phyloP scores from a whole-genome alignment of 2,797 vertebrate genomes.

The Paratrypauchen microcephalus region DNA sequence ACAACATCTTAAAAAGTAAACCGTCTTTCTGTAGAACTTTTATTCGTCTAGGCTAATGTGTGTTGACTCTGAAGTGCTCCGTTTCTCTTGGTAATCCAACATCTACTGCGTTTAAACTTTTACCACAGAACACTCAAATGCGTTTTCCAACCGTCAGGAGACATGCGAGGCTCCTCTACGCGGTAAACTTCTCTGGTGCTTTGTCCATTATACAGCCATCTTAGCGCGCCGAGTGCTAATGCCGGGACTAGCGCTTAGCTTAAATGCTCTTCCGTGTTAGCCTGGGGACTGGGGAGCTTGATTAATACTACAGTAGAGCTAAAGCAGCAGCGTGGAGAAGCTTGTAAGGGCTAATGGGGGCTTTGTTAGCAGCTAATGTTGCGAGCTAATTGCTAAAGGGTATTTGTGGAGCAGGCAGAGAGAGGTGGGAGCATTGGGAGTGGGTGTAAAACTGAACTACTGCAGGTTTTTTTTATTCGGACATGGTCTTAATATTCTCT shows the following conservation, averaged over 20 bases:
- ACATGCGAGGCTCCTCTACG: conserved; percentile 24
- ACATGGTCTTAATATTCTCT: conserved; percentile 46
- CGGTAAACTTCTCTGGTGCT: conserved; percentile 11
- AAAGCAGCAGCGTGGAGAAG: conserved; percentile 50
- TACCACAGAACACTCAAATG: conserved; percentile 15
- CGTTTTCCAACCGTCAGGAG: conserved; percentile 40
- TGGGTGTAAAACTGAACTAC: conserved; percentile 47
- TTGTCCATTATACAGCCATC: conserved; percentile 62
- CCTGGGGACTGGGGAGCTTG: conserved; percentile 50
- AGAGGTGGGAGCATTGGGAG: conserved; percentile 52
- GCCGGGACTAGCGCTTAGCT: conserved; percentile 45
- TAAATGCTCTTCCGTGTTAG: conserved; percentile 69
- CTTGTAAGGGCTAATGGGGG: conserved; percentile 60
- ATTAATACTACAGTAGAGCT: conserved; percentile 69
- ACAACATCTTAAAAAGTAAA: not conserved
- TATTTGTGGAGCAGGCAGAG: conserved; percentile 31
- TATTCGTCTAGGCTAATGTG: not conserved
- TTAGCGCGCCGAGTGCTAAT: conserved; percentile 39
- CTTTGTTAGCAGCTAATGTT: conserved; percentile 59
- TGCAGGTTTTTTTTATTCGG: conserved; percentile 41
- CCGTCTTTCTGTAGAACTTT: not conserved
- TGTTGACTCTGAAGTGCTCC: not conserved
- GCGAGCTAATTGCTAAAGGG: conserved; percentile 42
- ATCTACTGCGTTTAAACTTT: conserved; percentile 23
- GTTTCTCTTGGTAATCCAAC: conserved; percentile 21